These are phyloP conservation scores for Acholoe squamosa DNA, from an alignment of 2,888 invertebrate species.

Conservation along the genomic window DNA sequence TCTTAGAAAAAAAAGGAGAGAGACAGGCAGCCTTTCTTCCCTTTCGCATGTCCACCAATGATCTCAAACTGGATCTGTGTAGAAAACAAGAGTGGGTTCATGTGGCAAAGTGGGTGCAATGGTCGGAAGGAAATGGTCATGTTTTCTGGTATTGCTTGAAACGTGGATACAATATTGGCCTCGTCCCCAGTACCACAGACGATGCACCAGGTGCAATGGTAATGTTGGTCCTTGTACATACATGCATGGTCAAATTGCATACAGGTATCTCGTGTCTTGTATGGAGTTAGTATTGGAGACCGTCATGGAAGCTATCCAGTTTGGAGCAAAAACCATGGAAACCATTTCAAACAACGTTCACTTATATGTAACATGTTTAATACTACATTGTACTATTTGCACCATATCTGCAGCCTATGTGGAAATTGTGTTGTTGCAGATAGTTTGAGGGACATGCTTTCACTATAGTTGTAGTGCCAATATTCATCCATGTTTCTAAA, in stretches of 20 bases:
- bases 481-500: too few species aligned
- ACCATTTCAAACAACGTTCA: too few species aligned
- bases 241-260: not conserved
- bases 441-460: too few species aligned
- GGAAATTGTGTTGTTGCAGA: too few species aligned
- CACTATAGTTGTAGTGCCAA: too few species aligned
- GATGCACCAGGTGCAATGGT: not conserved
- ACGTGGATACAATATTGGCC: not conserved
- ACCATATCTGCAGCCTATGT: too few species aligned
- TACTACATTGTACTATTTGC: too few species aligned
- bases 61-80: not conserved
- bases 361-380: too few species aligned
- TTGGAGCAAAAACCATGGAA: too few species aligned
- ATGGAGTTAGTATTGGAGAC: not conserved
- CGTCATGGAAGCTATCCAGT: too few species aligned
- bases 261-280: not conserved
- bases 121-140: not conserved
- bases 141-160: not conserved
- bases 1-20: not conserved
- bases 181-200: not conserved
- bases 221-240: not conserved
- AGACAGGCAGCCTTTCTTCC: not conserved
- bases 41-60: not conserved
- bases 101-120: slow-evolving; percentile 26
- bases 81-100: not conserved